phyloP scores from a whole-genome alignment of 2,113 vertebrate species.

The Paradoxurus hermaphroditus region DNA sequence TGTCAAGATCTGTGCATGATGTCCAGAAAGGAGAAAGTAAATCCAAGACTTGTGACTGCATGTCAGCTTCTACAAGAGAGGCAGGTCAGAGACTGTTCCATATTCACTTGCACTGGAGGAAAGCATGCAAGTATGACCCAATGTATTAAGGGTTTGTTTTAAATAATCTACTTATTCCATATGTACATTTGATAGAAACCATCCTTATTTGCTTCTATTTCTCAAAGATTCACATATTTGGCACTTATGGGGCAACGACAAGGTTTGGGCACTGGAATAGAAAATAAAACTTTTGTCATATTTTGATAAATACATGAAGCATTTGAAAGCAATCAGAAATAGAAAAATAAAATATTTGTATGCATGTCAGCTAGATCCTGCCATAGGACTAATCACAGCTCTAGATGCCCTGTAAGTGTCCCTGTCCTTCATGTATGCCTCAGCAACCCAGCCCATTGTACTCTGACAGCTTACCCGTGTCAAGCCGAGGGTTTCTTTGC shows the following conservation, averaged over 20 bases:
- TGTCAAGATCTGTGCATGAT: background rate
- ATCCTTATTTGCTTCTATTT: background rate
- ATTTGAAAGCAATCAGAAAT: background rate
- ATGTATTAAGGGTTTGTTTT: background rate
- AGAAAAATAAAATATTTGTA: background rate
- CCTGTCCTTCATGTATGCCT: background rate
- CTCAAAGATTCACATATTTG: background rate
- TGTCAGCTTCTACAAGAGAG: background rate
- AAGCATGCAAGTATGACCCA: background rate
- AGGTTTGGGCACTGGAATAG: background rate
- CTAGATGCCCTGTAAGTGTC: background rate
- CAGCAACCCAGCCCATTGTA: background rate
- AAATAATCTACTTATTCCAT: background rate
- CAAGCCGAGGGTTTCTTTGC: background rate
- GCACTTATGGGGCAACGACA: background rate
- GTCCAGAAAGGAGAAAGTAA: background rate
- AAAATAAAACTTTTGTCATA: background rate
- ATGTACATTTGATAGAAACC: background rate
- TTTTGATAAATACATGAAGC: background rate
- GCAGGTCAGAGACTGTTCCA: background rate
- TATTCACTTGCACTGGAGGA: background rate
- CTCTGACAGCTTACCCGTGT: background rate
- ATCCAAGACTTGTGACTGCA: background rate
- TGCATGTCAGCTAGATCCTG: background rate
- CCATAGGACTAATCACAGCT: background rate